Percentiles rank a stretch among this genome's conserved stretches.
These are phyloP conservation scores for Synaphobranchus kaupii DNA, from an alignment of 2,797 vertebrate species.

Conservation along the genomic window DNA sequence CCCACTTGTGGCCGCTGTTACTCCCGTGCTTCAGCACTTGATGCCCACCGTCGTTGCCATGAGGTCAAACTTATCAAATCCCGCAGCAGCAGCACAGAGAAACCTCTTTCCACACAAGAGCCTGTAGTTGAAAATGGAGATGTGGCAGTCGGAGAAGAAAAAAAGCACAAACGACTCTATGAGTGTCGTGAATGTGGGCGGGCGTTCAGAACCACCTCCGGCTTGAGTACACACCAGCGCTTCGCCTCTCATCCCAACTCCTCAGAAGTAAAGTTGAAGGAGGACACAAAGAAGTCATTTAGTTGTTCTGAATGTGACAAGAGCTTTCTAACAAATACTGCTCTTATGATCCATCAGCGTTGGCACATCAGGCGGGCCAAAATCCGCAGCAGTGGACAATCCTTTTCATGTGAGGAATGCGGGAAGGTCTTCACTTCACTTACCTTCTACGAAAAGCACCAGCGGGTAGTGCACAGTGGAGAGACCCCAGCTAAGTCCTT, in stretches of 20 bases:
- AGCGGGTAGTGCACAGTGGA: conserved; percentile 68
- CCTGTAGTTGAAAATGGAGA: conserved; percentile 50
- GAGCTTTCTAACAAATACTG: conserved; percentile 62
- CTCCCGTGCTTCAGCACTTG: conserved; percentile 77
- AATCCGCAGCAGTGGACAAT: conserved; percentile 30
- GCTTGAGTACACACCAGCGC: conserved; percentile 73
- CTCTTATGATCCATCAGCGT: conserved; percentile 65
- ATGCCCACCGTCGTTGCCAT: conserved; percentile 78
- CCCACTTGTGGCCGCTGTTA: conserved; percentile 75
- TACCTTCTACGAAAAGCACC: conserved; percentile 72
- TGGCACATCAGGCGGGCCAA: conserved; percentile 58
- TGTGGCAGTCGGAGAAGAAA: conserved; percentile 23
- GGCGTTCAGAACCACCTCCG: conserved; percentile 62
- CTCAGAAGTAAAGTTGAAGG: conserved; percentile 61
- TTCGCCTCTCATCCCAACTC: conserved; percentile 67
- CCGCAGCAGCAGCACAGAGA: conserved; percentile 54
- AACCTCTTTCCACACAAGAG: conserved; percentile 46
- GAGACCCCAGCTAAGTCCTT: conserved; percentile 75
- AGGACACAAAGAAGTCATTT: conserved; percentile 52
- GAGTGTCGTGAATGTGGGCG: conserved; percentile 73
- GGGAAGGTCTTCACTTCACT: conserved; percentile 73
- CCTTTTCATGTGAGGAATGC: conserved; percentile 71
- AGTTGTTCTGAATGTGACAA: conserved; percentile 72
- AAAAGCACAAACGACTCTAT: conserved; percentile 54
- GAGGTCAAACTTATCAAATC: conserved; percentile 75